Evolutionary conservation across 1,140 invertebrate genomes (phyloP).

Genomic region (Mya arenaria): DNA sequence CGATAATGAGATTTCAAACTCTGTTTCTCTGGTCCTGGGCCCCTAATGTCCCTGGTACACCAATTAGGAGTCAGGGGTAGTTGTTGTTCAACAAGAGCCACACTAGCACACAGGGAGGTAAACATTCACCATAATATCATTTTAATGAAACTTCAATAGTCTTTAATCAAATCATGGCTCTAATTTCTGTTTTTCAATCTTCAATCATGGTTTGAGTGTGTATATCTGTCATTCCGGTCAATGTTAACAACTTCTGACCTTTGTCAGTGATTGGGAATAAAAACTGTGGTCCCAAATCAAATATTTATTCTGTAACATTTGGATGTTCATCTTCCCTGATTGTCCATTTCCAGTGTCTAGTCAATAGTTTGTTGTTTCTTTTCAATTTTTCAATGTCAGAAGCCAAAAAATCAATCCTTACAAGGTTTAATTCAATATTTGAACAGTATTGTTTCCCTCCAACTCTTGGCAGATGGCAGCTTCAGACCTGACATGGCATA

Average conservation of each 20-base stretch:
- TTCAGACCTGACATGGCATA: conserved; percentile 18
- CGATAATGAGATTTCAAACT: conserved; percentile 40
- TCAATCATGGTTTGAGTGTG: neutral
- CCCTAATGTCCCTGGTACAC: conserved; percentile 1
- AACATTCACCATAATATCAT: neutral
- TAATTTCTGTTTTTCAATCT: neutral
- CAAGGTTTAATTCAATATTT: conserved; percentile 52
- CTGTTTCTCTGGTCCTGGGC: conserved; percentile 1
- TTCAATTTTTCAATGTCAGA: conserved; percentile 42
- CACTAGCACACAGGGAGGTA: neutral
- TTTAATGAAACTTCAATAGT: neutral
- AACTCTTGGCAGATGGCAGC: conserved; percentile 27
- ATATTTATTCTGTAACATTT: conserved; percentile 42
- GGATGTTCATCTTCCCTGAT: neutral
- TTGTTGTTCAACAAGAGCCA: neutral
- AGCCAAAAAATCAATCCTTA: conserved; percentile 38
- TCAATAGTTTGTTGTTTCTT: conserved; percentile 47
- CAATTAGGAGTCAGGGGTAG: neutral
- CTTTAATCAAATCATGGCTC: neutral
- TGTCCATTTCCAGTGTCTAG: conserved; percentile 4
- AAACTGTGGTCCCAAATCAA: conserved; percentile 2
- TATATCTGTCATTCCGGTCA: neutral
- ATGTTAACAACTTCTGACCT: neutral
- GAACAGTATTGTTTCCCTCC: conserved; percentile 28
- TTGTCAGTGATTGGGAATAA: neutral